Evolutionary conservation across 2,797 vertebrate species (phyloP), one percentile per base, ranked within the genome.

Genomic region (Sus cebifrons): DNA sequence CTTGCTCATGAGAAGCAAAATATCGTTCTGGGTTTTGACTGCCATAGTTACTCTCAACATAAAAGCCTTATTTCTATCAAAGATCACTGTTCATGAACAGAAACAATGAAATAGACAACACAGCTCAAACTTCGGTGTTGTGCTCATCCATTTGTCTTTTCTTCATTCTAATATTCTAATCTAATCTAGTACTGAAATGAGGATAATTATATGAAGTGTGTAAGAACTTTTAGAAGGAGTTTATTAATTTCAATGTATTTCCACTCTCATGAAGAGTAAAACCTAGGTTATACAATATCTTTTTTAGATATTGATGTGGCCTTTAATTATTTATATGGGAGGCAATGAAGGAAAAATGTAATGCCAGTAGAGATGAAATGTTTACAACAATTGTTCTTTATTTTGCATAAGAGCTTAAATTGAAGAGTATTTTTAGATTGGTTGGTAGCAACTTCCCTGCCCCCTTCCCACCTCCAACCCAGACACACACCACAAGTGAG

Each of bases 361-460:
- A 77, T 77, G 8, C 7, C 54, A 94, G 40, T 77, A 29, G 60
- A 13, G 65, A 20, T 81, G 23, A 64, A 81, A 82, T 86, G 13
- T 58, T 85, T 29, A 81, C 74, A 44, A 27, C 11, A 62, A 62
- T 21, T 9, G 7, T 32, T 58, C 32, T 89, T 83, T 89, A 75
- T 74, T 94, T 95, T 84, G 16, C 17, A 27, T 23, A 52, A 54
- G 16, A 68, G 10, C 17, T 84, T 89, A 54, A 87, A 89, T 73
- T 32, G 54, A 84, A 6, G 21, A 89, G 4, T 9, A 68, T 27
- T 73, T 83, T 82, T 79, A 60, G 40, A 84, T 54, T 65, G 79
- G 9, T 84, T 71, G 52, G 25, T 29, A 71, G 6, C 40, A 90
- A 52, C 8, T 23, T 2, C 0, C 3, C 25, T 36, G 36, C 16